phyloP scores from a whole-genome alignment of 2,113 vertebrate species.

The Zosterops hypoxanthus region DNA sequence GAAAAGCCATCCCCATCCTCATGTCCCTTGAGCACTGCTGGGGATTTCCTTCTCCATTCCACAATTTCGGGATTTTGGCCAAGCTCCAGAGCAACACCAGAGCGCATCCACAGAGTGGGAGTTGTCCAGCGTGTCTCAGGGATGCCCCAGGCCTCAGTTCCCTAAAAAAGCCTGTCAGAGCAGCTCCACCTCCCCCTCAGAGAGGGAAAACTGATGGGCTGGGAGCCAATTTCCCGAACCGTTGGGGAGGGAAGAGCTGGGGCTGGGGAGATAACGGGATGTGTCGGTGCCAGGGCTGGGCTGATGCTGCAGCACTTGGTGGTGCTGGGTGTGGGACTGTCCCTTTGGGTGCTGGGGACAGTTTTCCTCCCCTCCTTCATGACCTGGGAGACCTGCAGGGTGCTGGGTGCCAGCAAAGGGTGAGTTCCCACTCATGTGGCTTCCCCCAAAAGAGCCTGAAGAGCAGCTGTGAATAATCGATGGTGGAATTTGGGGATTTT shows the following conservation, averaged over 20 bases:
- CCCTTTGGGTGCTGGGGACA: not conserved
- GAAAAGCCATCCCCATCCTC: not conserved
- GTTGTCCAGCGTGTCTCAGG: fast-evolving
- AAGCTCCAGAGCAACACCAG: not conserved
- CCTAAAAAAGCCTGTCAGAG: fast-evolving
- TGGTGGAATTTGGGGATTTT: not conserved
- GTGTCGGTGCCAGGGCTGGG: not conserved
- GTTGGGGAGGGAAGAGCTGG: conserved; percentile 56
- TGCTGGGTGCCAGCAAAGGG: not conserved
- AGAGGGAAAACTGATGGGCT: not conserved
- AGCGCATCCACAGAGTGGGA: fast-evolving
- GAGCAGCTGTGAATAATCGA: not conserved
- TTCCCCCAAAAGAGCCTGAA: not conserved
- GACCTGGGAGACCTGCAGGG: not conserved
- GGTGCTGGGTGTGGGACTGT: not conserved
- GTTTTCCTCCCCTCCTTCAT: not conserved
- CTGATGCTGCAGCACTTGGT: not conserved
- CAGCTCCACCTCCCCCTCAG: not conserved
- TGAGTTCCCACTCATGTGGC: not conserved
- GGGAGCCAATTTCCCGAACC: conserved; percentile 1
- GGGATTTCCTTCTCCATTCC: not conserved
- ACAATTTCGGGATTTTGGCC: not conserved
- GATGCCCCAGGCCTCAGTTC: not conserved
- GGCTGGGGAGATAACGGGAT: conserved; percentile 37
- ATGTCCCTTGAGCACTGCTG: fast-evolving